Percentiles rank a stretch among this genome's conserved stretches.
Conservation (phyloP, 92 coral and sea anemone species). For the Actinernus sp. region DNA sequence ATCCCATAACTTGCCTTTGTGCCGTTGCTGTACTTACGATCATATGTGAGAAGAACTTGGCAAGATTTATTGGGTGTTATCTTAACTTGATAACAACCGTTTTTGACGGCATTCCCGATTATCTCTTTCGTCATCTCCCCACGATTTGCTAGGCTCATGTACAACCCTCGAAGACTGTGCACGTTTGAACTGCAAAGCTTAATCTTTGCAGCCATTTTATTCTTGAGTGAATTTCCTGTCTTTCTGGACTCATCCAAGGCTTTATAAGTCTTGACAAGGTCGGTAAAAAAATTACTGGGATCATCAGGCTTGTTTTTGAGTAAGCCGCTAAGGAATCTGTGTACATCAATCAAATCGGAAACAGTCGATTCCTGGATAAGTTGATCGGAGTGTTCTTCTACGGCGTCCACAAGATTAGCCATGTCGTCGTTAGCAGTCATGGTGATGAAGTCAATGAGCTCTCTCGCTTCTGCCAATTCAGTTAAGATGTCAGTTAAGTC, state of each 20-base stretch:
- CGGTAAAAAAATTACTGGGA: constrained; percentile 46
- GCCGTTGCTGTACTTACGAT: constrained; percentile 60
- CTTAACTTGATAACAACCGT: constrained; percentile 69
- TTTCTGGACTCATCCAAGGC: not conserved
- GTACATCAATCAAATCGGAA: constrained; percentile 93
- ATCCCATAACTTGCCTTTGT: constrained; percentile 62
- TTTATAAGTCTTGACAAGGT: constrained; percentile 16
- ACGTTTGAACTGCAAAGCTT: constrained; percentile 76
- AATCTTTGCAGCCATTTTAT: constrained; percentile 87
- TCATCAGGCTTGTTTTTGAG: constrained; percentile 28
- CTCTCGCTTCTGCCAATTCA: constrained; percentile 73
- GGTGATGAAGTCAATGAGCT: constrained; percentile 65
- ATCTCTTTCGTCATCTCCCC: constrained; percentile 91
- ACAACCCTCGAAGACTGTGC: constrained; percentile 80
- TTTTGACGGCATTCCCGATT: constrained; percentile 70
- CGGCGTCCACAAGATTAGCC: constrained; percentile 89
- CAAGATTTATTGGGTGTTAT: constrained; percentile 27
- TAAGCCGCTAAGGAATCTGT: constrained; percentile 79
- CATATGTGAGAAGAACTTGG: constrained; percentile 69
- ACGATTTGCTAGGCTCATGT: constrained; percentile 88
- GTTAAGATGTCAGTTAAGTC: constrained; percentile 59
- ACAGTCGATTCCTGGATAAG: constrained; percentile 91
- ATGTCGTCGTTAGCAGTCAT: constrained; percentile 93
- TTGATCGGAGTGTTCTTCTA: constrained; percentile 97
- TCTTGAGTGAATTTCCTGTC: constrained; percentile 1